phyloP scores from a whole-genome alignment of 2,888 invertebrate species.

The Parascotia fuliginaria region DNA sequence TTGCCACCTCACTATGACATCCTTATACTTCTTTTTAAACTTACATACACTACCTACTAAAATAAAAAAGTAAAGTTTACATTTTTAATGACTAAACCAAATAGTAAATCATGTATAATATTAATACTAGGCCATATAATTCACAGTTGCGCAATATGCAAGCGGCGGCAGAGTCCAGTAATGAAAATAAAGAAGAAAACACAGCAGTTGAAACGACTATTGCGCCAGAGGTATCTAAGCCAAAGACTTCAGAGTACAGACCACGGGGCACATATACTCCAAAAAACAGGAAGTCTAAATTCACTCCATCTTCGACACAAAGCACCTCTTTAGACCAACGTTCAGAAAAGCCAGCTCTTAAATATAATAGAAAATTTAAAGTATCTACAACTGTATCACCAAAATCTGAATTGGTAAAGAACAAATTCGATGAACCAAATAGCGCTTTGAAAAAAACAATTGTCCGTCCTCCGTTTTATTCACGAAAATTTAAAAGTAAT shows the following conservation, averaged over 20 bases:
- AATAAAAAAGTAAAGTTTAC: background rate
- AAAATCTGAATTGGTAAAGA: constrained; percentile 50
- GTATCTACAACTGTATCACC: constrained; percentile 56
- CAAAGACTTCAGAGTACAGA: constrained; percentile 57
- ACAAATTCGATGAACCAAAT: constrained; percentile 52
- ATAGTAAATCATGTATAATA: background rate
- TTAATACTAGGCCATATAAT: constrained; percentile 6
- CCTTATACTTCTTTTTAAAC: background rate
- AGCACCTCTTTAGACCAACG: constrained; percentile 37
- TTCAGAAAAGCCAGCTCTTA: constrained; percentile 59
- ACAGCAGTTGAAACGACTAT: constrained; percentile 41
- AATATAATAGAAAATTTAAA: constrained; percentile 75
- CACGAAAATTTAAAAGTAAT: constrained; percentile 59
- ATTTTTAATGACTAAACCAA: background rate
- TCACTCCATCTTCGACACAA: constrained; percentile 52
- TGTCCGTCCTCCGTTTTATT: constrained; percentile 60
- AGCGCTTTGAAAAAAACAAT: constrained; percentile 58
- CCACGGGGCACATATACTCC: constrained; percentile 63
- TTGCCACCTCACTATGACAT: background rate
- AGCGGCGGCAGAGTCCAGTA: constrained; percentile 53
- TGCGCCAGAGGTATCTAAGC: constrained; percentile 46
- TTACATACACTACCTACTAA: background rate
- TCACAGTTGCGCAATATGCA: constrained; percentile 71
- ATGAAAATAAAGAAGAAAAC: constrained; percentile 44
- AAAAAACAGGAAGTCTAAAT: constrained; percentile 61